Evolutionary conservation across 2,888 invertebrate genomes (phyloP), one percentile per base, ranked within the genome.

Genomic region (Odontothrips loti): DNA sequence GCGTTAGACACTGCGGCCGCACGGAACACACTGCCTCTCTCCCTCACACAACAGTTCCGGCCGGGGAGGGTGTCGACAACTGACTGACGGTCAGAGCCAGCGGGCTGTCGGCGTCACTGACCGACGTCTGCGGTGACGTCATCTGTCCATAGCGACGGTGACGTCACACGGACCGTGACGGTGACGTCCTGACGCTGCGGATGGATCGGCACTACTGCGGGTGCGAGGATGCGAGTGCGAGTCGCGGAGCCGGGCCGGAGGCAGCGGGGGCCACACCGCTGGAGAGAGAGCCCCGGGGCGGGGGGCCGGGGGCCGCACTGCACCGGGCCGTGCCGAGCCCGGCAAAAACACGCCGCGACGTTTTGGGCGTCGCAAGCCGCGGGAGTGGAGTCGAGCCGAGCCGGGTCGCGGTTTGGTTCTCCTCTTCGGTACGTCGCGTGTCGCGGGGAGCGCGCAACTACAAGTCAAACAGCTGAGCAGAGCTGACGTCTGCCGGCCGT

Each of bases 401-500:
- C 15, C 51, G 51, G 15, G 51, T 51, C 51, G 51, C 51, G 58
- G n/a, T 17, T 58, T 58, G 58, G 58, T 58, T 17, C 3, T 43
- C 6, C 34, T 43, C 34, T 43, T 43, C 34, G 58, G 58, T 58
- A 58, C 58, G 58, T 6, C 58, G 68, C 68, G 68, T 75, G 23
- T 27, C 27, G 68, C 68, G 68, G 12, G 68, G 23, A 75, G 23
- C 68, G 23, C 68, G 23, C 68, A 75, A 75, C 68, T 75, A 75
- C 68, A 75, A 75, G 68, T 27, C 68, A 75, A 75, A 75, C 68
- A 75, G 68, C 68, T 75, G 68, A 58, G 68, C 27, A 11, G 68
- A 8, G 68, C 68, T 75, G 68, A 27, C 27, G 68, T 75, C 34
- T 43, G 34, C 3, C 34, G 34, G 34, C 3, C 34, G 34, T 43